Conservation (phyloP, 2,113 vertebrate genomes). For the Catharus fuscescens region DNA sequence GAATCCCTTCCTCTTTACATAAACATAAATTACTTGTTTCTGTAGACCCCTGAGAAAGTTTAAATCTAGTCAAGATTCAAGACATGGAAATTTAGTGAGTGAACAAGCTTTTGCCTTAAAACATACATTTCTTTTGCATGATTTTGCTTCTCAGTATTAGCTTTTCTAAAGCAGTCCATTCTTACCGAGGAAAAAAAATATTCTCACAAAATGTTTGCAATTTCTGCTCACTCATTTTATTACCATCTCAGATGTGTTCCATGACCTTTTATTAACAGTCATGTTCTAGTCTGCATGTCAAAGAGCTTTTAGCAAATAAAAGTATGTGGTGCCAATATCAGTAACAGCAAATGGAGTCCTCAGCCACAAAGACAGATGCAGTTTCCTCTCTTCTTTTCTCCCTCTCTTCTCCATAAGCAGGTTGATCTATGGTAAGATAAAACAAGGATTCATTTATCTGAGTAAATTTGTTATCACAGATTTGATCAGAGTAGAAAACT, state of each 20-base stretch:
- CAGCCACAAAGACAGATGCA: background rate
- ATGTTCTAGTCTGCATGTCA: background rate
- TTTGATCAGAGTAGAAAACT: background rate
- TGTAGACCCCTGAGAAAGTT: conserved; percentile 28
- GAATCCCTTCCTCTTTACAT: conserved; percentile 20
- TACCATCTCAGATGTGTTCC: background rate
- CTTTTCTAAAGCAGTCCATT: background rate
- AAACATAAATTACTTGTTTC: conserved; percentile 42
- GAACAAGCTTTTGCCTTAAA: background rate
- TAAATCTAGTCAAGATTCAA: conserved; percentile 10
- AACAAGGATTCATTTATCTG: background rate
- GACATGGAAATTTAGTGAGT: background rate
- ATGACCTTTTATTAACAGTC: background rate
- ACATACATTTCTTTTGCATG: background rate
- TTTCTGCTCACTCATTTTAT: background rate
- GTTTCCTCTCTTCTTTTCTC: background rate
- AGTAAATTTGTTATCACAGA: background rate
- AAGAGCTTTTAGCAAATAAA: background rate
- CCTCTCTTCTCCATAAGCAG: background rate
- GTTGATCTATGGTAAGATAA: background rate
- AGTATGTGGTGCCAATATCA: background rate
- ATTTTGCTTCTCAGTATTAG: background rate
- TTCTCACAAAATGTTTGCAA: background rate
- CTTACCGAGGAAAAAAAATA: background rate
- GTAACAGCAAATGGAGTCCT: background rate